Percentiles rank a stretch among this genome's conserved stretches.
phyloP scores from a whole-genome alignment of 2,113 vertebrate genomes.

The Eonycteris spelaea region DNA sequence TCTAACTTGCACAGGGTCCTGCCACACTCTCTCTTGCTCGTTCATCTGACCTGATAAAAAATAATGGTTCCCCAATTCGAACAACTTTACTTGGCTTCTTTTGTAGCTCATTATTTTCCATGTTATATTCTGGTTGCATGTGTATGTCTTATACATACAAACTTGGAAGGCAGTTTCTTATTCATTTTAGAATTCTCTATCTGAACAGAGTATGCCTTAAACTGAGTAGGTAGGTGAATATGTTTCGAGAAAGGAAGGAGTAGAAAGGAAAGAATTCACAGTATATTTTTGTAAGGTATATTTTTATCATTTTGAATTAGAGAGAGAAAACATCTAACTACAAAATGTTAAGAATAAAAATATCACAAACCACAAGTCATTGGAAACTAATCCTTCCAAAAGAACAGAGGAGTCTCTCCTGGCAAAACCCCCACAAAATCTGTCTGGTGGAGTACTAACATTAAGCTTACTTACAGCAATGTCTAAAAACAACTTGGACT shows the following conservation, averaged over 20 bases:
- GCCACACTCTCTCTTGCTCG: neutral
- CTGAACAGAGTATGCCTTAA: neutral
- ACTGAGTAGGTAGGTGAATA: neutral
- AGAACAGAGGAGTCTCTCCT: neutral
- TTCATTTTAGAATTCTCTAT: neutral
- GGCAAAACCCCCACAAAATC: neutral
- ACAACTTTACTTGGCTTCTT: neutral
- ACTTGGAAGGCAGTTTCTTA: neutral
- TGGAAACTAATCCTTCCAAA: neutral
- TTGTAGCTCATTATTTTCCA: neutral
- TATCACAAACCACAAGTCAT: neutral
- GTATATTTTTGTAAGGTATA: neutral
- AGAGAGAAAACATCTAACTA: constrained; percentile 26
- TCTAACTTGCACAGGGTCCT: neutral
- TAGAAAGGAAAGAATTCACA: neutral
- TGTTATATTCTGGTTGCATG: neutral
- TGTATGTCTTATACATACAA: neutral
- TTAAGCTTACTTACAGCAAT: neutral
- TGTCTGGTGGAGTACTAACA: neutral
- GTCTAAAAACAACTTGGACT: constrained; percentile 8
- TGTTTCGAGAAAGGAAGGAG: neutral
- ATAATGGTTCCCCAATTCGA: neutral
- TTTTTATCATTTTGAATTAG: neutral
- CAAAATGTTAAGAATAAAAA: neutral
- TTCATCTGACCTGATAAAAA: neutral